A percentile compares a stretch with the other conserved stretches of the same genome.
These are phyloP conservation scores for Denticeps clupeoides DNA, from an alignment of 2,797 vertebrate species.

Conservation along the genomic window DNA sequence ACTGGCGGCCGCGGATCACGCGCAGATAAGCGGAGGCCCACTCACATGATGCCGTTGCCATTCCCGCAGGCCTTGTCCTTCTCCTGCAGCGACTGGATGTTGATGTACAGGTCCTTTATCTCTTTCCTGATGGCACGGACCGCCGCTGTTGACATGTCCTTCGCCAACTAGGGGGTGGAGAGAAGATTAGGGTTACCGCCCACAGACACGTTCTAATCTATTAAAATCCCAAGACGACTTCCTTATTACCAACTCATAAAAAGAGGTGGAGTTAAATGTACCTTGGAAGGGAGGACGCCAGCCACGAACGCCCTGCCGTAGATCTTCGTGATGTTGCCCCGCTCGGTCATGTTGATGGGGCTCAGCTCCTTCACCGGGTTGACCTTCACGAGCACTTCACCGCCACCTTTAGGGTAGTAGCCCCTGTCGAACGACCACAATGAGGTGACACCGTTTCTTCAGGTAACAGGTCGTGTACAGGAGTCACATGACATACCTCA, in stretches of 20 bases:
- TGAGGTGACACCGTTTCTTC: too few species aligned
- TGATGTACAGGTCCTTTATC: slow-evolving; percentile 83
- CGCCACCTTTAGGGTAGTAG: slow-evolving; percentile 91
- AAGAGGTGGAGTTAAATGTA: slow-evolving; percentile 27
- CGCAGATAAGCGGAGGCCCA: neutral
- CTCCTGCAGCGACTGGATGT: slow-evolving; percentile 81
- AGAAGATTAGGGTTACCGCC: neutral
- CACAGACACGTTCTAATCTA: too few species aligned
- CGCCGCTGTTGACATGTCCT: slow-evolving; percentile 83
- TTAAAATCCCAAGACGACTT: too few species aligned
- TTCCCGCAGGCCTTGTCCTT: slow-evolving; percentile 77
- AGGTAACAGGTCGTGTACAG: too few species aligned
- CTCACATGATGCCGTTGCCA: slow-evolving; percentile 89
- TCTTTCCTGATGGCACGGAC: slow-evolving; percentile 84
- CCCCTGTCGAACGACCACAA: too few species aligned
- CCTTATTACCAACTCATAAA: too few species aligned
- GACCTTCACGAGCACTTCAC: slow-evolving; percentile 74
- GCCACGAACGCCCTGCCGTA: slow-evolving; percentile 86
- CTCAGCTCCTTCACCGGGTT: slow-evolving; percentile 78
- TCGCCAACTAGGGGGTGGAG: slow-evolving; percentile 70
- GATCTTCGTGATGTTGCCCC: slow-evolving; percentile 87
- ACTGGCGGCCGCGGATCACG: neutral
- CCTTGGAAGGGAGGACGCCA: slow-evolving; percentile 83
- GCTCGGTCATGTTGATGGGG: slow-evolving; percentile 73
- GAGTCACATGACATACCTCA: too few species aligned